Evolutionary conservation across 2,888 invertebrate species (phyloP), one percentile per base, ranked within the genome.

Genomic region (Hipparchia semele): DNA sequence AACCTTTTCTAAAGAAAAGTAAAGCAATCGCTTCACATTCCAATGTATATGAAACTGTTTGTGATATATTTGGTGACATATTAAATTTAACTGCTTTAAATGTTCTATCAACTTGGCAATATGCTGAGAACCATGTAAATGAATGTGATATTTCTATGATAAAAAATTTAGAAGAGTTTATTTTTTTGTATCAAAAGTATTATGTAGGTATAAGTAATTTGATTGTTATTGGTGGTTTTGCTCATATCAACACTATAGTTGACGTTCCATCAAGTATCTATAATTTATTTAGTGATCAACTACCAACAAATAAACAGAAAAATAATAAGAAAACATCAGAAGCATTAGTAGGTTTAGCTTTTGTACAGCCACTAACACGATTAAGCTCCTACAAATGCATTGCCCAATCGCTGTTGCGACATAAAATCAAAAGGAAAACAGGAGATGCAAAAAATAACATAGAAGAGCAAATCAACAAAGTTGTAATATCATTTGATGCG

Each of bases 121-220:
- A 95, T 84, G 96, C 95, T 73, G 95, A 96, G 78, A 95, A 95
- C 78, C 95, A 96, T 81, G 95, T 95, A 82, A 94, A 94, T 72
- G 95, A 96, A 80, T 95, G 95, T 85, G 96, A 96, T 90, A 94
- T 97, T 82, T 91, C 95, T 68, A 95, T 96, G 81, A 94, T 97
- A 80, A 95, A 95, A 84, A 95, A 95, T 89, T 94, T 95, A 83
- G 96, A 96, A 82, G 97, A 97, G 88, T 95, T 95, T 88, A 95
- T 96, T 83, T 94, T 95, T 84, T 94, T 96, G 76, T 97, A 96
- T 85, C 96, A 95, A 86, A 95, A 95, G 85, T 97, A 97, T 92
- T 94, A 96, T 64, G 94, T 95, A 87, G 95, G 95, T 80, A 94
- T 96, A 85, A 96, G 96, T 87, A 96, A 97, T 94, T 94, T 96